Evolutionary conservation across 1,140 invertebrate genomes (phyloP), one percentile per base, ranked within the genome.

Genomic region (Drosophila novamexicana): DNA sequence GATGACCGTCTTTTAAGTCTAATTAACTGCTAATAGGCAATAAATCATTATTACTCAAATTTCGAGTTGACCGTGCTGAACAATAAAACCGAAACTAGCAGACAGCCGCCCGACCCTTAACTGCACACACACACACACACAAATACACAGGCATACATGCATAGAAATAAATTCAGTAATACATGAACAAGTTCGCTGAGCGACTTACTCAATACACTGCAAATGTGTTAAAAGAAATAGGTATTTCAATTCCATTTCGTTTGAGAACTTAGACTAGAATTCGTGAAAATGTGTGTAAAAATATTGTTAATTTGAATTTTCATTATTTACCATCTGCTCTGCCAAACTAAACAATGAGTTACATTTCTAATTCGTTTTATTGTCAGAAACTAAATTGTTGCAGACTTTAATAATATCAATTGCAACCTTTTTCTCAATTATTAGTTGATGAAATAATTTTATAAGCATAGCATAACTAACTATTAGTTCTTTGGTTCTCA

Each of bases 31-130:
- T 89, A 89, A 89, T 89, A 80, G 80, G 72, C 84, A 84, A 89
- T 89, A 82, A 89, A 89, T 89, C 84, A 89, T 89, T 89, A 88
- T 88, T 89, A 89, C 84, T 88, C 84, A 88, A 89, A 88, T 84
- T 79, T 86, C 53, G 56, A 75, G 62, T 63, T 64, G 18, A 36
- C 40, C 61, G 32, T 37, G 67, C 77, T 57, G 53, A 74, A 81
- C 80, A 70, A 72, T 61, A 74, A 78, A 39, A 52, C 29, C 32
- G 42, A 34, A 49, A 57, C 22, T 29, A 4, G 22, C 22, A 29
- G 22, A 29, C 22, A 29, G 22, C 22, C 22, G 22, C 22, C 22
- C 22, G 22, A 0, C 22, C 22, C 22, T 4, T 29, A 29, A 29
- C 22, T n/a, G 49, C 47, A 9, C 32, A 10, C 10, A 36, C 16